These are phyloP conservation scores for Geothlypis trichas DNA, from an alignment of 2,113 vertebrate species.

Conservation along the genomic window DNA sequence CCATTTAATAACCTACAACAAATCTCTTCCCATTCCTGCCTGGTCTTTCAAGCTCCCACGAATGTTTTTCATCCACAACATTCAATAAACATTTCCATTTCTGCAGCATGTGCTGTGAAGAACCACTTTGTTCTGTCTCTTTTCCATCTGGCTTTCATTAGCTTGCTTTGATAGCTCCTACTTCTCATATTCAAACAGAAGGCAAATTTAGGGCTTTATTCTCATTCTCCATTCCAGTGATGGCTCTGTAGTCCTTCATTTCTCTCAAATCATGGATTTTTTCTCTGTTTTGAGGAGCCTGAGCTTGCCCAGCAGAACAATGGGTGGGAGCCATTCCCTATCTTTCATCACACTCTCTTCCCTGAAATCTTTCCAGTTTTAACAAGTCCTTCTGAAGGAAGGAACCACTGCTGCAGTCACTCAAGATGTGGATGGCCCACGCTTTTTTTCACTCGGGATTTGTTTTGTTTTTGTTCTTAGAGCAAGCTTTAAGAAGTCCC, in stretches of 20 bases:
- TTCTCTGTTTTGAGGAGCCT: not conserved
- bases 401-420: not conserved
- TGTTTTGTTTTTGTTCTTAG: not conserved
- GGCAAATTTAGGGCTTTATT: not conserved
- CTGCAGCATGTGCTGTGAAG: not conserved
- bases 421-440: accelerated
- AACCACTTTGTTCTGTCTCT: not conserved
- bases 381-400: not conserved
- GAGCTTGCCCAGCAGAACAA: not conserved
- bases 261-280: not conserved
- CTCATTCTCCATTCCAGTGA: not conserved
- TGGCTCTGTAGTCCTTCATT: not conserved
- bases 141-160: not conserved
- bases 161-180: not conserved
- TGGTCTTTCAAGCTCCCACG: not conserved
- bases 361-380: not conserved
- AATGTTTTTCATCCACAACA: not conserved
- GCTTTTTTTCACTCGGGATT: not conserved
- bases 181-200: not conserved
- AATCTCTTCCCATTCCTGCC: not conserved
- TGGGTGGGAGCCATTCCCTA: not conserved
- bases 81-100: not conserved
- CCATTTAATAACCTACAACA: not conserved
- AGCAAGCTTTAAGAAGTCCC: not conserved
- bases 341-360: not conserved